Base-by-base conservation (phyloP, 2,113 vertebrate genomes). In the Xiphophorus maculatus region DNA sequence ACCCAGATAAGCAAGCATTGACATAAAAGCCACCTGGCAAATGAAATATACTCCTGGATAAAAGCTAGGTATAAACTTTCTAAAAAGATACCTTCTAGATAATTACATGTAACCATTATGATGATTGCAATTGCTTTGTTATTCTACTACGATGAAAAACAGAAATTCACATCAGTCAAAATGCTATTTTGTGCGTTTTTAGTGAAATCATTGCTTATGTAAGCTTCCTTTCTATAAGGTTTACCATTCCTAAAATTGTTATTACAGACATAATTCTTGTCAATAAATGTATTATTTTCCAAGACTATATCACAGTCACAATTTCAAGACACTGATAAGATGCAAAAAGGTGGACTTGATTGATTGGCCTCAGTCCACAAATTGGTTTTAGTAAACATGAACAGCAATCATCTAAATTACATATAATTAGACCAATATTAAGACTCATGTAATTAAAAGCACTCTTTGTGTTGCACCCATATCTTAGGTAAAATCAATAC, bases 11-110 rank as follows among this genome's bases (percentile, higher is more conserved):
- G 12, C 62, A 61, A 8, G 61, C 12, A 25, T 15, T 10, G 40
- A 70, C 66, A 69, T 79, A 66, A 72, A 69, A 42, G 37, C 19
- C 63, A 73, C n/a, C 29, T 60, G 58, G 66, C 30, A 78, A 74
- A 73, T 60, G 27, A 66, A 48, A 65, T 27, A 61, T 9, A 62
- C 10, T 66, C 11, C 0, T 44, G 44, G 37, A 66, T 35, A 22
- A 51, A 63, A 60, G 37, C 42, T 60, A 61, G 63, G 66, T 60
- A 60, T 54, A 65, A 32, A 30, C 11, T n/a, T 60, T 22, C n/a
- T 71, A 15, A 62, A 71, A 66, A 71, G 1, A 15, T 17, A 17
- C 28, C 33, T 35, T 28, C 15, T 71, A 40, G 5, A 62, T 28
- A 54, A 71, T 62, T 71, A 62, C 9, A 28, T 32, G 3, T 13